Conservation (phyloP, 2,888 invertebrate genomes). For the Anthrax anthrax region DNA sequence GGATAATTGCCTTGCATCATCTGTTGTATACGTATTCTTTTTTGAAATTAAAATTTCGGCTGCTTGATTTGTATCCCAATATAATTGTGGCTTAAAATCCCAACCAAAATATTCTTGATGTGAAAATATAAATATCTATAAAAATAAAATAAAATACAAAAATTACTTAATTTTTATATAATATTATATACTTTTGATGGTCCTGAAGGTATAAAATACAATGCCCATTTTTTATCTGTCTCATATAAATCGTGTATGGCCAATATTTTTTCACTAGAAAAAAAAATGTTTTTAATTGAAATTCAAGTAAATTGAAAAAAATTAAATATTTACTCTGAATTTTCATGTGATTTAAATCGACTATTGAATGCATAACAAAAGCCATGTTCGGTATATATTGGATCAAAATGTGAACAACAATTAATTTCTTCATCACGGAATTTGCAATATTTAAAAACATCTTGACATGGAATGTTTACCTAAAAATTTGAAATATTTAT, state of each 20-base stretch:
- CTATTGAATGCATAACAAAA: slow-evolving; percentile 59
- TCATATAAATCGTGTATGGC: slow-evolving; percentile 31
- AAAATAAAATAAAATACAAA: neutral
- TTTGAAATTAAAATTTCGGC: slow-evolving; percentile 42
- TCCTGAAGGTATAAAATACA: slow-evolving; percentile 26
- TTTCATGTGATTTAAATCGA: slow-evolving; percentile 24
- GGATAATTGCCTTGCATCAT: slow-evolving; percentile 53
- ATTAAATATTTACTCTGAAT: slow-evolving; percentile 23
- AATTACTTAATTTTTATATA: neutral
- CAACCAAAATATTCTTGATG: slow-evolving; percentile 55
- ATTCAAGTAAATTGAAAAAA: neutral
- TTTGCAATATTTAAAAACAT: slow-evolving; percentile 45
- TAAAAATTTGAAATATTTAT: slow-evolving; percentile 14
- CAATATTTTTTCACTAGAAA: slow-evolving; percentile 18
- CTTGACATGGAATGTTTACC: slow-evolving; percentile 39
- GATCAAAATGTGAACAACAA: slow-evolving; percentile 50
- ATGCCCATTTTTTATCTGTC: slow-evolving; percentile 34
- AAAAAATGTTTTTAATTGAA: neutral
- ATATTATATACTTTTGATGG: slow-evolving; percentile 18
- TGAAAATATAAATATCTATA: slow-evolving; percentile 39
- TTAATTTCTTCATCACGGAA: slow-evolving; percentile 51
- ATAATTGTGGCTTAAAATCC: slow-evolving; percentile 53
- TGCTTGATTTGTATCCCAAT: slow-evolving; percentile 42
- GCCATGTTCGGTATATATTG: slow-evolving; percentile 61
- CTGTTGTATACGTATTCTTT: slow-evolving; percentile 62